These are phyloP conservation scores for Halcyon leucocephala DNA, from an alignment of 2,797 vertebrate species.

Conservation along the genomic window DNA sequence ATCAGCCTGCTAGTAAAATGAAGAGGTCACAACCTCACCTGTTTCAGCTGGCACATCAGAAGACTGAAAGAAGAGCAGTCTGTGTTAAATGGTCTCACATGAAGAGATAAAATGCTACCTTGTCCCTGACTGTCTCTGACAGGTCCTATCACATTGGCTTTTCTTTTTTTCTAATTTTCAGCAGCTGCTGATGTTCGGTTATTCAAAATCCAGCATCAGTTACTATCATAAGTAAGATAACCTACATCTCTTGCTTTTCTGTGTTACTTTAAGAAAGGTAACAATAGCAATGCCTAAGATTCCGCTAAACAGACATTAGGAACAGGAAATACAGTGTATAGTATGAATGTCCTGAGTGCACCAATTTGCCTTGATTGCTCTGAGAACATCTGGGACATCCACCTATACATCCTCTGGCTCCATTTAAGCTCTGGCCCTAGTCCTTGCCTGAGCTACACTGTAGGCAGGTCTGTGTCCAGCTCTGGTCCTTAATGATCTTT, in stretches of 20 bases:
- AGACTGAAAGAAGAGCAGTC: not conserved
- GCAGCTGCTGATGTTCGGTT: not conserved
- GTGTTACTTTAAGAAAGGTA: not conserved
- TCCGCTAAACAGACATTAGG: not conserved
- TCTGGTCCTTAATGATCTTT: not conserved
- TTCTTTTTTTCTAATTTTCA: not conserved
- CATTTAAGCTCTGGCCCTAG: not conserved
- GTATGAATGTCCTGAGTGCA: not conserved
- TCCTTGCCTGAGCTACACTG: not conserved
- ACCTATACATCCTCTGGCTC: not conserved
- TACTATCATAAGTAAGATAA: not conserved
- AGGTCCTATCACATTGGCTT: not conserved
- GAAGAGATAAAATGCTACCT: not conserved
- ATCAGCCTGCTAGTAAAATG: not conserved
- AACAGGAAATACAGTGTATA: not conserved
- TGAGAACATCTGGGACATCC: not conserved
- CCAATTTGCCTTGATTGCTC: not conserved
- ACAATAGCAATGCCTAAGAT: not conserved
- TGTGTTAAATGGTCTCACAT: not conserved
- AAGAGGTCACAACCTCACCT: not conserved
- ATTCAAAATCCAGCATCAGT: not conserved
- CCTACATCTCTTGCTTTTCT: not conserved
- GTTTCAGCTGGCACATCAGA: slow-evolving; percentile 3
- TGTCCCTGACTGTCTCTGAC: not conserved
- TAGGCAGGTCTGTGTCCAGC: not conserved